phyloP scores from a whole-genome alignment of 2,888 invertebrate species.

The Leucoptera coffeella region DNA sequence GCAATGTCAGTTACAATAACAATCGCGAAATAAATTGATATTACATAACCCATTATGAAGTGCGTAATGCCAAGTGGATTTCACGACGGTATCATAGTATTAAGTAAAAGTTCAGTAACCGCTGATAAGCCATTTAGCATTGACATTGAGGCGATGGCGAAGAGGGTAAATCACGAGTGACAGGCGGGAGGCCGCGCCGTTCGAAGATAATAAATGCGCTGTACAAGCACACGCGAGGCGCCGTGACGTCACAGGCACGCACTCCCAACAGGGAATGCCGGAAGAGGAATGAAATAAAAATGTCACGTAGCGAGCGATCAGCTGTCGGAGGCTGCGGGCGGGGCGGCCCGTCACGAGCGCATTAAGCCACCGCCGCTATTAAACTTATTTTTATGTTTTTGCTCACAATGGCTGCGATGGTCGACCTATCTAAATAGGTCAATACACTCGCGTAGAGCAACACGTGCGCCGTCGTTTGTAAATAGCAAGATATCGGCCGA shows the following conservation, averaged over 20 bases:
- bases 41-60: too few relatives aligned
- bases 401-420: constrained; percentile 54
- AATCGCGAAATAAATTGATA: too few relatives aligned
- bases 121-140: constrained; percentile 13
- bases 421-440: constrained; percentile 55
- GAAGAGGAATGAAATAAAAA: constrained; percentile 53
- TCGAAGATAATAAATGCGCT: constrained; percentile 35
- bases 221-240: constrained; percentile 25
- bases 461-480: constrained; percentile 53
- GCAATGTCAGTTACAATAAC: too few relatives aligned
- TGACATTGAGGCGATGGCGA: constrained; percentile 18
- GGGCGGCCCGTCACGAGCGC: constrained; percentile 20
- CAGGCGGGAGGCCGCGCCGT: constrained; percentile 21
- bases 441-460: constrained; percentile 50
- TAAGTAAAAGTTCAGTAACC: too few relatives aligned
- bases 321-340: constrained; percentile 31
- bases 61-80: too few relatives aligned
- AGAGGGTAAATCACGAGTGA: constrained; percentile 24
- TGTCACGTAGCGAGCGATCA: constrained; percentile 54
- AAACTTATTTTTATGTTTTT: constrained; percentile 55
- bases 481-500: constrained; percentile 55
- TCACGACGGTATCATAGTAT: too few relatives aligned
- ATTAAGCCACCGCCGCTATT: constrained; percentile 52
- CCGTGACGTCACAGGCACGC: constrained; percentile 50
- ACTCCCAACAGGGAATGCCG: constrained; percentile 50